Conservation (phyloP, 2,113 vertebrate species). For the Todiramphus chloris region DNA sequence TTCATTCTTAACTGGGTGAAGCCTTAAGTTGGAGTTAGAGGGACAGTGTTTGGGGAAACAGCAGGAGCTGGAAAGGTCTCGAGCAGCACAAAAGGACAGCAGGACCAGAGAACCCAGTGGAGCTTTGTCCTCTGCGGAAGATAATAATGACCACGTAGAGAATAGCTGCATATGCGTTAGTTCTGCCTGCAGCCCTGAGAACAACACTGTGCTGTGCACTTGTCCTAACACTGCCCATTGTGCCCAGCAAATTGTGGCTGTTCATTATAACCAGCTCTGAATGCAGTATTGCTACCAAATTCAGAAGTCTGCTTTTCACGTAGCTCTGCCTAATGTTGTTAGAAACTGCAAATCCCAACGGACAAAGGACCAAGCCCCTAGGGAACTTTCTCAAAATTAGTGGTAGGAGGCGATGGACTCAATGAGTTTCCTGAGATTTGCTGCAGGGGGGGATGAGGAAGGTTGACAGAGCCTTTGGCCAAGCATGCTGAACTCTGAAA, state of each 20-base stretch:
- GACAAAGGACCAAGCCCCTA: background rate
- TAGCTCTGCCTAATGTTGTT: background rate
- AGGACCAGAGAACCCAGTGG: background rate
- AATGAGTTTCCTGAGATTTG: background rate
- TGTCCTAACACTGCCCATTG: background rate
- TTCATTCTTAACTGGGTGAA: background rate
- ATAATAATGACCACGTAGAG: background rate
- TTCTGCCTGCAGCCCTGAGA: background rate
- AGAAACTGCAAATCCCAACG: background rate
- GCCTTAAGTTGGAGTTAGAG: background rate
- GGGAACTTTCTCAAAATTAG: background rate
- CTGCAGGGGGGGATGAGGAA: background rate
- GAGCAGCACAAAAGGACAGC: background rate
- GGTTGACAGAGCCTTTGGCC: background rate
- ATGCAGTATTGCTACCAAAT: background rate
- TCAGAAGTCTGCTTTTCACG: background rate
- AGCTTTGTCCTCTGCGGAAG: background rate
- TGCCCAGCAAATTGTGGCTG: background rate
- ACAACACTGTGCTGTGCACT: background rate
- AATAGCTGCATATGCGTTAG: background rate
- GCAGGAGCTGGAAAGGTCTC: background rate
- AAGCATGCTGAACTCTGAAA: background rate
- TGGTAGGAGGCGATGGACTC: background rate
- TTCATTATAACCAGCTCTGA: background rate
- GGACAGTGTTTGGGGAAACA: background rate